A percentile compares a stretch with the other conserved stretches of the same genome.
These are phyloP conservation scores for Lasaia peninsularis DNA, from an alignment of 1,140 invertebrate species.

Conservation along the genomic window DNA sequence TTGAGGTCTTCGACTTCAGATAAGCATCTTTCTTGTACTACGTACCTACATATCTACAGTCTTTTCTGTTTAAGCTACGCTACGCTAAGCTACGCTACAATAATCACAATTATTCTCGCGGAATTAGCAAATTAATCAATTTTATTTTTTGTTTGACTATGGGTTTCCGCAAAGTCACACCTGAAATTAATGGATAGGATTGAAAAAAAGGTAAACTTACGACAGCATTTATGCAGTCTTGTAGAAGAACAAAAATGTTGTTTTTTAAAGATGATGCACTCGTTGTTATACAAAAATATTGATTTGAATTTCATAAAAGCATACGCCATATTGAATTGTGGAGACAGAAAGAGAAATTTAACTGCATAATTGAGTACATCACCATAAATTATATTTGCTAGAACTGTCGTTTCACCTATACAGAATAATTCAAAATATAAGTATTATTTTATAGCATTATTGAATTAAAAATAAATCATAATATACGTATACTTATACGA, in stretches of 20 bases:
- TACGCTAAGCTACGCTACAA: too few species aligned
- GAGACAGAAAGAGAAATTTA: conserved; percentile 47
- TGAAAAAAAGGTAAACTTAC: conserved; percentile 34
- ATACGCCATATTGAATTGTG: conserved; percentile 58
- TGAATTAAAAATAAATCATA: too few species aligned
- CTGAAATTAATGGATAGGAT: background rate
- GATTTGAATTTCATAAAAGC: conserved; percentile 52
- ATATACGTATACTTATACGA: too few species aligned
- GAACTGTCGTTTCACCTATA: conserved; percentile 53
- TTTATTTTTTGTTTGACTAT: too few species aligned
- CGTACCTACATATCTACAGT: too few species aligned
- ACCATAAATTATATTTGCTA: conserved; percentile 49
- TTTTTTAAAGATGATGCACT: conserved; percentile 46
- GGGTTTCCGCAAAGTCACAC: too few species aligned
- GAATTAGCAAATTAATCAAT: too few species aligned
- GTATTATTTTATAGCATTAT: background rate
- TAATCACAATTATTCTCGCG: too few species aligned
- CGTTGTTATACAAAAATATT: conserved; percentile 60
- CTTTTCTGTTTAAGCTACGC: too few species aligned
- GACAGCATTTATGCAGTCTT: conserved; percentile 54
- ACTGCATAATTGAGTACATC: conserved; percentile 35
- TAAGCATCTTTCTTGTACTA: too few species aligned
- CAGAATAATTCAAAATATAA: background rate
- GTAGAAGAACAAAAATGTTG: conserved; percentile 46
- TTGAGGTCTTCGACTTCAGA: too few species aligned